Evolutionary conservation across 2,113 vertebrate genomes (phyloP), one percentile per base, ranked within the genome.

Genomic region (Thermophis baileyi): DNA sequence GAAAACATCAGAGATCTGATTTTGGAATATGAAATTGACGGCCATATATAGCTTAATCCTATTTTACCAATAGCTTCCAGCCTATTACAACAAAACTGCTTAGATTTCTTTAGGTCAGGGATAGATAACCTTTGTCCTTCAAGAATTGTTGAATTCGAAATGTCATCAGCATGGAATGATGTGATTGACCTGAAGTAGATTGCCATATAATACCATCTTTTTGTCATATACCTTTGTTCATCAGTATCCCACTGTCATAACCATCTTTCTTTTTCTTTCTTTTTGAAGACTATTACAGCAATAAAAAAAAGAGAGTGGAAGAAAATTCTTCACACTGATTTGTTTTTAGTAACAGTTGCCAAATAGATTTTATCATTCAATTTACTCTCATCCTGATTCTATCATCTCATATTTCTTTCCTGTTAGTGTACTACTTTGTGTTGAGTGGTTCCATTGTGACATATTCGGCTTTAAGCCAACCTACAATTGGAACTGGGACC

Each of bases 351-450:
- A 90, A 86, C 35, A 40, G 3, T 60, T 89, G 53, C 53, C 92
- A 93, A 85, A 90, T 93, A n/a, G 30, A 93, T 85, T 85, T 93
- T 93, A 81, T 55, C 88, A 90, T 93, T 90, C 85, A 89, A 90
- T 90, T 90, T n/a, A 86, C 44, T 54, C 53, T 27, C 69, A 50
- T 90, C 44, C n/a, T n/a, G 7, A 93, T 46, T 92, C 85, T 92
- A 40, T 86, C 53, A 51, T 86, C 89, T 93, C 54, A 90, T 93
- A 54, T 87, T 87, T 40, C 55, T 0, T 90, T 6, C 44, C 30
- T n/a, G 6, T 49, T 25, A 3, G 22, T 60, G 24, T 93, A 14
- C 50, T 91, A 22, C 47, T n/a, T 4, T 49, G 53, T 20, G 30
- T 87, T 14, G 1, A 1, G 0, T 87, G 2, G 87, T 22, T 30